Percentiles rank a stretch among this genome's conserved stretches.
Conservation (phyloP, 1,140 invertebrate species). For the Tribolium castaneum region DNA sequence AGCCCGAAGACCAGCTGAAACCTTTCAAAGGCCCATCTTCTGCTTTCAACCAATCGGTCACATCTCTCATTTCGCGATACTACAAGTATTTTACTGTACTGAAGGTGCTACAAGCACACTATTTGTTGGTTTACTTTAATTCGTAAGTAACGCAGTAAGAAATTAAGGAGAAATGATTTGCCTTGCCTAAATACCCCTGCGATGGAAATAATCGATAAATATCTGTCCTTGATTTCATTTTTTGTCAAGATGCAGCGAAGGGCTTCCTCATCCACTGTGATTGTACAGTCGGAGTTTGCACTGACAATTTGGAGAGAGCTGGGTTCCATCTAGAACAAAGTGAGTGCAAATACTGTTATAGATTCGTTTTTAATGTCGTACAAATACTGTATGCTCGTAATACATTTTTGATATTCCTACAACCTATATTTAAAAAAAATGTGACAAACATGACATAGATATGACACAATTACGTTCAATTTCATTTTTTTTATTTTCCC, state of each 20-base stretch:
- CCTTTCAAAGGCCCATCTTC: constrained; percentile 17
- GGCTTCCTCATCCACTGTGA: not conserved
- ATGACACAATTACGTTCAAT: too few relatives aligned
- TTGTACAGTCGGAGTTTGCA: not conserved
- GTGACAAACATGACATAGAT: not conserved
- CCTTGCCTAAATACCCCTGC: not conserved
- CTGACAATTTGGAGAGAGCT: not conserved
- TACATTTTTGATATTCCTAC: too few relatives aligned
- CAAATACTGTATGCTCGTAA: too few relatives aligned
- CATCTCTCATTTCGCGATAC: constrained; percentile 3
- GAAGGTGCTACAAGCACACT: not conserved
- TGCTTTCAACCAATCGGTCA: not conserved
- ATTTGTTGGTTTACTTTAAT: not conserved
- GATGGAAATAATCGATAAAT: not conserved
- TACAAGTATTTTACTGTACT: not conserved
- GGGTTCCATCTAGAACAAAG: constrained; percentile 12
- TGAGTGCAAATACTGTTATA: too few relatives aligned
- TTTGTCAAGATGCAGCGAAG: not conserved
- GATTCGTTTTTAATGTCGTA: too few relatives aligned
- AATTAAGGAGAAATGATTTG: constrained; percentile 29
- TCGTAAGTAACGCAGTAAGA: not conserved
- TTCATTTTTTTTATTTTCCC: too few relatives aligned
- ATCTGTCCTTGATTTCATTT: constrained; percentile 8
- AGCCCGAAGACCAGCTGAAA: not conserved
- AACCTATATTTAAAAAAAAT: too few relatives aligned